Evolutionary conservation across 2,113 vertebrate genomes (phyloP).

Genomic region (Chaetura pelagica): DNA sequence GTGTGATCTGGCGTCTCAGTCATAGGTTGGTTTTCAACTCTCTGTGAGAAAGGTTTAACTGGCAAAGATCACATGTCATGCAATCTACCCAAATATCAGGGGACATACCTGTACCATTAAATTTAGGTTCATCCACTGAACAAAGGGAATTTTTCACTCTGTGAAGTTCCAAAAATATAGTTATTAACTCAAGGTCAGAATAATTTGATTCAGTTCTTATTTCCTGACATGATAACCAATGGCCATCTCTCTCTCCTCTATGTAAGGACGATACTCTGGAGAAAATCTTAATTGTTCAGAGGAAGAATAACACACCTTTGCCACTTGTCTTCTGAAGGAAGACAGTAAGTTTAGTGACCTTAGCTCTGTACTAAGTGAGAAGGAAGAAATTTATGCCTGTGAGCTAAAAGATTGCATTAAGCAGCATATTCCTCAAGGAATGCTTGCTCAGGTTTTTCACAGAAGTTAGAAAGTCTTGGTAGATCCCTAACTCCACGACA

Average conservation of each 20-base stretch:
- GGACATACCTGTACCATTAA: background rate
- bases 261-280: background rate
- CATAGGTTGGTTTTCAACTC: background rate
- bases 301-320: background rate
- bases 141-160: background rate
- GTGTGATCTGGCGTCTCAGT: background rate
- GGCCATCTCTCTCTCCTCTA: background rate
- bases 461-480: background rate
- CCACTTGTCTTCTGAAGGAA: background rate
- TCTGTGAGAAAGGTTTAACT: background rate
- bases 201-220: background rate
- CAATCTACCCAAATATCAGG: background rate
- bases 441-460: background rate
- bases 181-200: background rate
- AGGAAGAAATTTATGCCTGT: background rate
- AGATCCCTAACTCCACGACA: background rate
- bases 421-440: background rate
- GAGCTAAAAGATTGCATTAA: background rate
- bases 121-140: background rate
- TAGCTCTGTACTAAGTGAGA: background rate
- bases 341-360: background rate
- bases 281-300: background rate
- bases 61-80: background rate
- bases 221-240: background rate
- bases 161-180: background rate